A percentile compares a stretch with the other conserved stretches of the same genome.
Evolutionary conservation across 2,888 invertebrate species (phyloP).

Genomic region (Parnassius mnemosyne): DNA sequence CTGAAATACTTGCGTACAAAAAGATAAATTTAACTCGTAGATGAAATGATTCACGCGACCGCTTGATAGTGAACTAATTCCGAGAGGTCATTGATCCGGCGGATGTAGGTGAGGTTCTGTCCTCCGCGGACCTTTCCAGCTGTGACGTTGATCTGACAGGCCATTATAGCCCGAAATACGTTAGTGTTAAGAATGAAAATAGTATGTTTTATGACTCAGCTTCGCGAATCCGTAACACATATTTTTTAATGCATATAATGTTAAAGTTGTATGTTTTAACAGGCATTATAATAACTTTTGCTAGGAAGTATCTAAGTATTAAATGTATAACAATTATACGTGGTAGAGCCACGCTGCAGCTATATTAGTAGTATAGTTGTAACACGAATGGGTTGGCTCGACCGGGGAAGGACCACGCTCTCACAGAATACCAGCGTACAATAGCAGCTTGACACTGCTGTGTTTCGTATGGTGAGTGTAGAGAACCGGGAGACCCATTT

Average conservation of each 20-base stretch:
- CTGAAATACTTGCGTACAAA: not conserved
- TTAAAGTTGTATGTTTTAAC: not conserved
- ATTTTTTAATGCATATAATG: slow-evolving; percentile 1
- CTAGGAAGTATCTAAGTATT: too few relatives aligned
- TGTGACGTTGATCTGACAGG: slow-evolving; percentile 2
- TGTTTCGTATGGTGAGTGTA: too few relatives aligned
- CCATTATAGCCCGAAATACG: not conserved
- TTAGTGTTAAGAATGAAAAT: slow-evolving; percentile 2
- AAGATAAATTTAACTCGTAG: slow-evolving; percentile 1
- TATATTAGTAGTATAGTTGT: too few relatives aligned
- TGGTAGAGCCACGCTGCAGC: too few relatives aligned
- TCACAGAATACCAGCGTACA: too few relatives aligned
- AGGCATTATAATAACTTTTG: too few relatives aligned
- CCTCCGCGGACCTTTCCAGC: slow-evolving; percentile 27
- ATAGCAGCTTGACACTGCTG: too few relatives aligned
- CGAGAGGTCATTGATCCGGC: slow-evolving; percentile 31
- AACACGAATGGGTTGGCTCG: too few relatives aligned
- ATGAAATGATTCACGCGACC: slow-evolving; percentile 18
- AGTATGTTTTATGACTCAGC: not conserved
- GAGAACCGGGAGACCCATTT: too few relatives aligned
- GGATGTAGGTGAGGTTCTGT: slow-evolving; percentile 37
- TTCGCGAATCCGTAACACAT: not conserved
- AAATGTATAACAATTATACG: too few relatives aligned
- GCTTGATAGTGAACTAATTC: slow-evolving; percentile 38
- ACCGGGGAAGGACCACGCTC: too few relatives aligned